Conservation (phyloP, 2,113 vertebrate species). For the Pandion haliaetus region DNA sequence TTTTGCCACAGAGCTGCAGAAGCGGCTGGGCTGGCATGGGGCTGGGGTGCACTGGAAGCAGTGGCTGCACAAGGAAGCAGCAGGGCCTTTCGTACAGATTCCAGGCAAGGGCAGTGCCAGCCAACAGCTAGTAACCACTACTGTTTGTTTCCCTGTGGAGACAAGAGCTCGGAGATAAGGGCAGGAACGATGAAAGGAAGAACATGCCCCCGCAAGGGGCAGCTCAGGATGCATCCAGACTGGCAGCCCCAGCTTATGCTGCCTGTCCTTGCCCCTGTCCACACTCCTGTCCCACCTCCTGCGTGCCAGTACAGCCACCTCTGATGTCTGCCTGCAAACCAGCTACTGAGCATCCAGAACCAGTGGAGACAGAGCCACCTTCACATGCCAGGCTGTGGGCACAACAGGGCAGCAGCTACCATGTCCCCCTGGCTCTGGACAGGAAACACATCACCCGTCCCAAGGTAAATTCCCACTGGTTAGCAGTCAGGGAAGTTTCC, state of each 20-base stretch:
- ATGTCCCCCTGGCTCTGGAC: not conserved
- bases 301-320: not conserved
- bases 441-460: fast-evolving
- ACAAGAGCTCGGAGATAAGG: not conserved
- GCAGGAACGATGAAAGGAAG: not conserved
- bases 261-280: not conserved
- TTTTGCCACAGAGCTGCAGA: not conserved
- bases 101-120: not conserved
- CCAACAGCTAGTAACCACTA: not conserved
- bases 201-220: fast-evolving
- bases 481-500: not conserved
- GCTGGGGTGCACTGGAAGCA: not conserved
- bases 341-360: not conserved
- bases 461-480: not conserved
- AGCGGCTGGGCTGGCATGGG: fast-evolving
- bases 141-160: not conserved
- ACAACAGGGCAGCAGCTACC: not conserved
- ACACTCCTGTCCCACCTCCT: not conserved
- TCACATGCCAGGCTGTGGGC: not conserved
- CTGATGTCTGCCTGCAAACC: not conserved
- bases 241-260: not conserved
- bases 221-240: not conserved
- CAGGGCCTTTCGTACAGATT: not conserved
- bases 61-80: fast-evolving
- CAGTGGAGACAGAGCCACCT: not conserved